Evolutionary conservation across 2,797 vertebrate species (phyloP), one percentile per base, ranked within the genome.

Genomic region (Halcyon chelicuti): DNA sequence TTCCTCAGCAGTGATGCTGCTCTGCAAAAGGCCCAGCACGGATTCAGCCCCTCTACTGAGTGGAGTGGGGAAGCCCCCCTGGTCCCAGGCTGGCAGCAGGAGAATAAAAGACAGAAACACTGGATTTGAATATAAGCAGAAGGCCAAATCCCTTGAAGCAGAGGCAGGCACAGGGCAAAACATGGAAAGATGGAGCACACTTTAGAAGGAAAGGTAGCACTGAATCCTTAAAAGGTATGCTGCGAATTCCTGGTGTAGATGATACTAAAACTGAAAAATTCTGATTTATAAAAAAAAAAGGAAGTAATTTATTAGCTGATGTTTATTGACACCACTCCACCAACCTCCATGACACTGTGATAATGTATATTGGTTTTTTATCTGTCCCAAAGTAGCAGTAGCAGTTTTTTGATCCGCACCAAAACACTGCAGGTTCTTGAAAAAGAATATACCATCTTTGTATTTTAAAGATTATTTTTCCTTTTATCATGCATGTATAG

Each of bases 81-180:
- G 0, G 51, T 6, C 9, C 42, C 57, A 15, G 28, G 31, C 28
- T 17, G 21, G 26, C 39, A 44, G 28, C 1, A 2, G 9, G 42
- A 65, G 13, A 35, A 0, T 4, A 12, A 16, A 29, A 35, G 58
- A 14, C 10, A 55, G 39, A 52, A 75, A 35, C 29, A 4, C 33
- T 4, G 16, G 12, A 31, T 1, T 17, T 9, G 28, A 51, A 13
- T 6, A 14, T 6, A 14, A 77, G 25, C 49, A 40, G 37, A 12
- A 25, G 20, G 14, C 17, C 33, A 40, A 40, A 54, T 29, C 22
- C 29, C n/a, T 29, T 28, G 58, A 4, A 29, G 26, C 57, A 70
- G 60, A 37, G n/a, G 14, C 57, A 46, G 42, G 55, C 46, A 76
- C 35, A 15, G 20, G 89, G 60, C 22, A 71, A 55, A 62, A 47